Conservation (phyloP, 2,888 invertebrate species). For the Ephialtes manifestator region DNA sequence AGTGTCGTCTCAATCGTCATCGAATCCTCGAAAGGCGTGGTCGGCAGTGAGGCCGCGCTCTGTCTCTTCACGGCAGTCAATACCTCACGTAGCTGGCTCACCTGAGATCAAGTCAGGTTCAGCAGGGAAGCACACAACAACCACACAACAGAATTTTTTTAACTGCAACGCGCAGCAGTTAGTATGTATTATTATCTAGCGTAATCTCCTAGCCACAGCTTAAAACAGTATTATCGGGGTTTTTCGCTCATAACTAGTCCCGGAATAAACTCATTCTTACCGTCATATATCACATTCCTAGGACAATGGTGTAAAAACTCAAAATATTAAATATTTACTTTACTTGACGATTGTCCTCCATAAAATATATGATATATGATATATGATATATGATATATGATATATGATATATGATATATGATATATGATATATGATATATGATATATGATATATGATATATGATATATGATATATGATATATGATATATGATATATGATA, state of each 20-base stretch:
- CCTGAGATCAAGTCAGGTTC: constrained; percentile 84
- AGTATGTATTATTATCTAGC: constrained; percentile 1
- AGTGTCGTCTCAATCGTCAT: constrained; percentile 85
- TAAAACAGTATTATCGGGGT: background rate
- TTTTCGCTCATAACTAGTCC: background rate
- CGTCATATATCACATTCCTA: background rate
- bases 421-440: no score
- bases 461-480: no score
- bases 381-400: background rate
- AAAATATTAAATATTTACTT: background rate
- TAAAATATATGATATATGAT: background rate
- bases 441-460: no score
- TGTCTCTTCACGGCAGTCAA: constrained; percentile 85
- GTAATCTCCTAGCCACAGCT: background rate
- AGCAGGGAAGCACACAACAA: constrained; percentile 71
- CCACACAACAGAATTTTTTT: constrained; percentile 38
- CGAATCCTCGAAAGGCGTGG: constrained; percentile 84
- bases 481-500: no score
- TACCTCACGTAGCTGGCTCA: constrained; percentile 86
- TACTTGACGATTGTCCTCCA: background rate
- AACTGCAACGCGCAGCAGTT: constrained; percentile 34
- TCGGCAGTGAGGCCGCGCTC: constrained; percentile 82
- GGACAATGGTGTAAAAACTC: background rate
- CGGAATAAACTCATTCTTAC: background rate
- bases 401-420: no score